Percentiles rank a stretch among this genome's conserved stretches.
These are phyloP conservation scores for Coremacera marginata DNA, from an alignment of 2,888 invertebrate genomes.

Conservation along the genomic window DNA sequence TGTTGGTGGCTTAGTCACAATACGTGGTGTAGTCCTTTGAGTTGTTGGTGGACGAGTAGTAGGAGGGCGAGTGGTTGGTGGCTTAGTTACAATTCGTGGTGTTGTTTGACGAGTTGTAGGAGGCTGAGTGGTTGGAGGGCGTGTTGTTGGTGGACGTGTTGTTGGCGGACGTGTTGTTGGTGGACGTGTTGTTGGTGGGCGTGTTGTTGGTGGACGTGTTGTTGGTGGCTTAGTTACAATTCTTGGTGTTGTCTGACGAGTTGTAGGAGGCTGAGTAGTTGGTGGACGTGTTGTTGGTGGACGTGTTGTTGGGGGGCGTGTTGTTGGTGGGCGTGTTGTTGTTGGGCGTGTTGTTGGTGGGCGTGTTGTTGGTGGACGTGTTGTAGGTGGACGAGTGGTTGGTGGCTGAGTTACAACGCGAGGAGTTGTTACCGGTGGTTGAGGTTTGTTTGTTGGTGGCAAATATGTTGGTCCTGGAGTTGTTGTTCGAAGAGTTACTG, in stretches of 20 bases:
- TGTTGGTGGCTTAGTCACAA: constrained; percentile 18
- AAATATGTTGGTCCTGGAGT: constrained; percentile 48
- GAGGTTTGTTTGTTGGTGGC: constrained; percentile 51
- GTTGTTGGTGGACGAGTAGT: constrained; percentile 46
- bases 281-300: constrained; percentile 40
- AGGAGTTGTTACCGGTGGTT: constrained; percentile 44
- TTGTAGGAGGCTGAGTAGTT: constrained; percentile 39
- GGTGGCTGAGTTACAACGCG: constrained; percentile 38
- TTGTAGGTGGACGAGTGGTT: constrained; percentile 38
- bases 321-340: constrained; percentile 42
- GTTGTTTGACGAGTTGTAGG: constrained; percentile 11
- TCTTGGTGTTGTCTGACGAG: constrained; percentile 29
- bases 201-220: constrained; percentile 13
- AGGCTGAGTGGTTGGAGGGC: constrained; percentile 38
- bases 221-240: constrained; percentile 37
- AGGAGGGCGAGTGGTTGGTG: constrained; percentile 30
- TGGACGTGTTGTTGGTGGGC: neutral
- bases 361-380: constrained; percentile 51
- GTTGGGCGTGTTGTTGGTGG: constrained; percentile 38
- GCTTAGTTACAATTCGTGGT: constrained; percentile 34
- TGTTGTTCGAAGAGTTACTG: constrained; percentile 37
- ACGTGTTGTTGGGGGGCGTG: constrained; percentile 37
- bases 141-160: constrained; percentile 28
- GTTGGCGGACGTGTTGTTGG: constrained; percentile 36
- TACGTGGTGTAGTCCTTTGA: constrained; percentile 22